phyloP scores from a whole-genome alignment of 1,140 invertebrate genomes.

The Zaprionus camerounensis region DNA sequence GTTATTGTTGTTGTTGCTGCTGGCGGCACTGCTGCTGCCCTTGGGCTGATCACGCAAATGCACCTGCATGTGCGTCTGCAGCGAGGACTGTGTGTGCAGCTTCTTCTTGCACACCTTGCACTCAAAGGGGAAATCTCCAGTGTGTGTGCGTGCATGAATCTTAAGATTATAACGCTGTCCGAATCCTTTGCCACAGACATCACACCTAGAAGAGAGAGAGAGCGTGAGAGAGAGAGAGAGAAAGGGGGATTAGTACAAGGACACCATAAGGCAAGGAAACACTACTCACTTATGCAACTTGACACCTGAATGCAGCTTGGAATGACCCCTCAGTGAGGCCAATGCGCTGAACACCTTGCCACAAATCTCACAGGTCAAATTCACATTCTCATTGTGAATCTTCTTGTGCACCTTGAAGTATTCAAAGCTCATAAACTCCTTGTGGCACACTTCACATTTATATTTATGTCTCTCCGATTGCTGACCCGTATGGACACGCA shows the following conservation, averaged over 20 bases:
- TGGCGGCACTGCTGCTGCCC: neutral
- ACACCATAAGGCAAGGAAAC: neutral
- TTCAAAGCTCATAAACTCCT: constrained; percentile 83
- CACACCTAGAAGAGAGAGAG: constrained; percentile 60
- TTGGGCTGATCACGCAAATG: constrained; percentile 78
- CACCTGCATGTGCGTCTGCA: constrained; percentile 83
- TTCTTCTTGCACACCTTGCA: constrained; percentile 87
- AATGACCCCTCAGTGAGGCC: constrained; percentile 78
- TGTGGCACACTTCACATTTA: constrained; percentile 84
- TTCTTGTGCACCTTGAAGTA: constrained; percentile 84
- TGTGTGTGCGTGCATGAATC: constrained; percentile 87
- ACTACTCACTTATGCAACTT: constrained; percentile 81
- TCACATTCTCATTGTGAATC: constrained; percentile 83
- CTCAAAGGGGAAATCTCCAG: constrained; percentile 88
- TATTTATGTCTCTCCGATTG: constrained; percentile 83
- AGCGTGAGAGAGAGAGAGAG: neutral
- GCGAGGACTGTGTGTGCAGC: constrained; percentile 80
- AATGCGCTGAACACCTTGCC: constrained; percentile 83
- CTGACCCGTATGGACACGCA: constrained; percentile 81
- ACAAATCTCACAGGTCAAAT: constrained; percentile 83
- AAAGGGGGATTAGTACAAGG: neutral
- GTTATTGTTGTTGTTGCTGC: constrained; percentile 19
- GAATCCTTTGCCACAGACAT: constrained; percentile 86
- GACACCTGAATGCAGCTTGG: constrained; percentile 80
- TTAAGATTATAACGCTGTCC: constrained; percentile 86